These are phyloP conservation scores for Agrotis puta DNA, from an alignment of 2,888 invertebrate genomes.

Conservation along the genomic window DNA sequence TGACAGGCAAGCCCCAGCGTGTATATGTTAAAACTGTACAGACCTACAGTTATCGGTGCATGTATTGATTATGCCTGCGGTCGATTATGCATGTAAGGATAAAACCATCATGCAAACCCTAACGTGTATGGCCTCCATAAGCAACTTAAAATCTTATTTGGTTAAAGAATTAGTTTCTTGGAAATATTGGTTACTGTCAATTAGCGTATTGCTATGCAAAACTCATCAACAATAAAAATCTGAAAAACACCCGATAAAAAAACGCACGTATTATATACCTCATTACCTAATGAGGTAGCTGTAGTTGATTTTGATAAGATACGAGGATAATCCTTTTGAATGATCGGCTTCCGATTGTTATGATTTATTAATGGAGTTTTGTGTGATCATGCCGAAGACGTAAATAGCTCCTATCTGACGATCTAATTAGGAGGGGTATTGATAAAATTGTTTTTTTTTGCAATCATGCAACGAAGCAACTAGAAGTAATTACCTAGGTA, in stretches of 20 bases:
- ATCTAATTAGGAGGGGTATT: slow-evolving; percentile 1
- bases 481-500: neutral
- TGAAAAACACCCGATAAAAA: slow-evolving; percentile 3
- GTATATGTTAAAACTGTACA: too few species aligned
- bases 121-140: too few species aligned
- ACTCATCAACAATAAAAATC: slow-evolving; percentile 7
- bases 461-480: neutral
- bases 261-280: slow-evolving; percentile 4
- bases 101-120: too few species aligned
- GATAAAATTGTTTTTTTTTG: neutral
- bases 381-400: neutral
- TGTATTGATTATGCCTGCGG: too few species aligned
- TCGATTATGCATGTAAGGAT: too few species aligned
- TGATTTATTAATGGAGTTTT: slow-evolving; percentile 7
- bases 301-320: slow-evolving; percentile 20
- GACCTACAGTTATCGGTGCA: too few species aligned
- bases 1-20: too few species aligned
- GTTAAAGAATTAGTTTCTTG: too few species aligned
- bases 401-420: neutral
- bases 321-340: slow-evolving; percentile 9
- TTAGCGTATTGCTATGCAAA: neutral
- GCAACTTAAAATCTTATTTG: too few species aligned
- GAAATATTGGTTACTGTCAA: too few species aligned
- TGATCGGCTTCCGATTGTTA: neutral
- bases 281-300: neutral